Conservation (phyloP, 2,888 invertebrate species). For the Bedellia somnulentella region DNA sequence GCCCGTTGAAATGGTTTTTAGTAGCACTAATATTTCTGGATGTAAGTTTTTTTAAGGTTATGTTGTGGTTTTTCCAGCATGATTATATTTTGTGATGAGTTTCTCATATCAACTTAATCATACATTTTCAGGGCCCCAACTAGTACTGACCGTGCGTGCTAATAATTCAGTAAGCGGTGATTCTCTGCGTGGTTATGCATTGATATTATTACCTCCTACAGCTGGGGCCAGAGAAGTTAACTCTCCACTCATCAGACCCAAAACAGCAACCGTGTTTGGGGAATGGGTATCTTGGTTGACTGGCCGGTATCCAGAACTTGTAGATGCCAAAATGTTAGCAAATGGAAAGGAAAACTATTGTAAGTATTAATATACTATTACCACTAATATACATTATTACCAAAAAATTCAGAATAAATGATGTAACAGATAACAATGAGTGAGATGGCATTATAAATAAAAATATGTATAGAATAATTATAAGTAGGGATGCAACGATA, state of each 20-base stretch:
- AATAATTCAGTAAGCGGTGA: conserved; percentile 82
- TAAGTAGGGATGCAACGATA: no score
- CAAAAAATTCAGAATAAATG: no score
- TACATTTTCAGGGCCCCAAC: conserved; percentile 82
- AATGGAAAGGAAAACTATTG: conserved; percentile 87
- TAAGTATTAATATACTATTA: no score
- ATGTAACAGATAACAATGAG: no score
- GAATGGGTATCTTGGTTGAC: conserved; percentile 79
- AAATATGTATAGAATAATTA: no score
- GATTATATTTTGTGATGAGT: no score
- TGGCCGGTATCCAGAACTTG: conserved; percentile 83
- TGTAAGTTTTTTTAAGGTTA: conserved; percentile 66
- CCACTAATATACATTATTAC: no score
- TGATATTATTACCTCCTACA: conserved; percentile 76
- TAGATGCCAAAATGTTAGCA: conserved; percentile 84
- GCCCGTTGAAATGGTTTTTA: conserved; percentile 89
- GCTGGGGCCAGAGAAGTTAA: conserved; percentile 52
- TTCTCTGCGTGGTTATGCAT: conserved; percentile 84
- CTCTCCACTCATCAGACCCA: conserved; percentile 78
- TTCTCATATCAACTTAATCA: no score
- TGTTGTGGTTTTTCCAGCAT: conserved; percentile 1
- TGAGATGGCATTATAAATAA: no score
- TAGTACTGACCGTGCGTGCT: conserved; percentile 84
- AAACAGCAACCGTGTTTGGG: conserved; percentile 74
- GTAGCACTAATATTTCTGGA: conserved; percentile 91